Conservation (phyloP, 2,888 invertebrate species). For the Trachelus troglodyta region DNA sequence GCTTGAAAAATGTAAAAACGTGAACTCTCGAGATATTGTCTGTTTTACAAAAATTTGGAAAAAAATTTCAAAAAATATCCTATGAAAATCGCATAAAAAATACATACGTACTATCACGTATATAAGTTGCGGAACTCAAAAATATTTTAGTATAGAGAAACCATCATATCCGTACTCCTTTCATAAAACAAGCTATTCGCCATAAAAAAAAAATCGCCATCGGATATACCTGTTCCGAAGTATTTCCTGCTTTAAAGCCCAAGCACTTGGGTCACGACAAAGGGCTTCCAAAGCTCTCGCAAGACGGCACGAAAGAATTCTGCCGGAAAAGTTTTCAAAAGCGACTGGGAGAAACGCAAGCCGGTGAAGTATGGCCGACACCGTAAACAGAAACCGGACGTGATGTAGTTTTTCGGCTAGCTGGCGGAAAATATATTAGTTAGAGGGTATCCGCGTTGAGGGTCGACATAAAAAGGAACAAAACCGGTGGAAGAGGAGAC, state of each 20-base stretch:
- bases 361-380: background rate
- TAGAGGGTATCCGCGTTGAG: background rate
- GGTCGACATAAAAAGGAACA: background rate
- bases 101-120: no score
- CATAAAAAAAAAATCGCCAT: background rate
- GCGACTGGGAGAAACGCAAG: background rate
- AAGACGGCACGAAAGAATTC: background rate
- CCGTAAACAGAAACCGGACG: conserved; percentile 1
- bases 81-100: no score
- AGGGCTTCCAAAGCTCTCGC: background rate
- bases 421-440: background rate
- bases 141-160: background rate
- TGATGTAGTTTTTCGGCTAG: background rate
- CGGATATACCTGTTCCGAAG: background rate
- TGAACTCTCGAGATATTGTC: background rate
- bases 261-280: background rate
- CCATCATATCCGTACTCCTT: background rate
- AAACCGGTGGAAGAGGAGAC: background rate
- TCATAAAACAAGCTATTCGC: background rate
- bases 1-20: background rate
- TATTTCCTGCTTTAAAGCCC: background rate
- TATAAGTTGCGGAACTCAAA: background rate
- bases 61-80: background rate
- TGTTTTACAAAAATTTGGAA: background rate
- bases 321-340: background rate